Evolutionary conservation across 2,113 vertebrate genomes (phyloP).

Genomic region (Alligator sinensis): DNA sequence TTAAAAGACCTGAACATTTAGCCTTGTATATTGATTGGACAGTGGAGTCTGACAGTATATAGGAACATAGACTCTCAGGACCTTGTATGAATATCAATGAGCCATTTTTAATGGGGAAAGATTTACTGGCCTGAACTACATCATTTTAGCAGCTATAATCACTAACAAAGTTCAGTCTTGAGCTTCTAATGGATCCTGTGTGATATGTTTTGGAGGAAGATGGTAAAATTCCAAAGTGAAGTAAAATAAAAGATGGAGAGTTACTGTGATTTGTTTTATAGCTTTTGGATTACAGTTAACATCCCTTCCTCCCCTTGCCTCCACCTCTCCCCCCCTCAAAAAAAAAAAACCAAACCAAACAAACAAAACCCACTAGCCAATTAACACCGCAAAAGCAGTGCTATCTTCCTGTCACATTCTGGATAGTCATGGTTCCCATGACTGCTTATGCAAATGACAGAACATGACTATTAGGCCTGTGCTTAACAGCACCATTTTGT

Average conservation of each 20-base stretch:
- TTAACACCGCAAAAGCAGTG: neutral
- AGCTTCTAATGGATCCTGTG: neutral
- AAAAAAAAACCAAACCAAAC: too few species aligned
- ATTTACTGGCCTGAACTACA: neutral
- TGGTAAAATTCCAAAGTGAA: conserved; percentile 8
- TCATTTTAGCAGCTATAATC: neutral
- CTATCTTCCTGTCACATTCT: neutral
- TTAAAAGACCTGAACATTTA: neutral
- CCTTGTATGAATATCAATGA: neutral
- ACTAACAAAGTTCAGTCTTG: neutral
- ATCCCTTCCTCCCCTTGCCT: neutral
- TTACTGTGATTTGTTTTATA: neutral
- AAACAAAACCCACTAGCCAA: neutral
- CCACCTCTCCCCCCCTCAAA: too few species aligned
- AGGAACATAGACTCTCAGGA: neutral
- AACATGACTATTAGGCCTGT: neutral
- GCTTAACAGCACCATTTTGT: too few species aligned
- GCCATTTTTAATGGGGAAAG: neutral
- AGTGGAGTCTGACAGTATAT: neutral
- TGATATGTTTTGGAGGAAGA: neutral
- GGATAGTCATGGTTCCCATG: neutral
- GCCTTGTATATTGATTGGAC: neutral
- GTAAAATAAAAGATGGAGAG: neutral
- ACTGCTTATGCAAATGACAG: neutral
- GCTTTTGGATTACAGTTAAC: neutral